phyloP scores from a whole-genome alignment of 2,113 vertebrate species.

The Xiphophorus hellerii region DNA sequence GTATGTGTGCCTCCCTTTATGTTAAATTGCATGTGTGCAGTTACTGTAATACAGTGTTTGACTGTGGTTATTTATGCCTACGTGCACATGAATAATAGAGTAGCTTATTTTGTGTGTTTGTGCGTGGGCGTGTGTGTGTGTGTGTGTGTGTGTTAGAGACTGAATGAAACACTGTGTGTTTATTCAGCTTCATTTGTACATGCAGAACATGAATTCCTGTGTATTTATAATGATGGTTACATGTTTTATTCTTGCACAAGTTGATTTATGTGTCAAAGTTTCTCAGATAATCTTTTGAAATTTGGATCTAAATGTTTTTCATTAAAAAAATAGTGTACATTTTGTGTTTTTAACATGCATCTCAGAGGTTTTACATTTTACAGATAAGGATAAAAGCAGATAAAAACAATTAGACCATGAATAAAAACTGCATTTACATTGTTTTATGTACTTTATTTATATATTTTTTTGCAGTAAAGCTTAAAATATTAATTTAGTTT shows the following conservation, averaged over 20 bases:
- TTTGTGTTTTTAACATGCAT: too few relatives aligned
- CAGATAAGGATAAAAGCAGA: too few relatives aligned
- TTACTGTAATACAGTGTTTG: slow-evolving; percentile 59
- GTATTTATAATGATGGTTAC: background rate
- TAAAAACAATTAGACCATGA: too few relatives aligned
- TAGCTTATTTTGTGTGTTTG: slow-evolving; percentile 32
- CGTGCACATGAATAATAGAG: slow-evolving; percentile 71
- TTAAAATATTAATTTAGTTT: too few relatives aligned
- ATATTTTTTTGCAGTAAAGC: too few relatives aligned
- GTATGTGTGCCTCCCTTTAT: slow-evolving; percentile 47
- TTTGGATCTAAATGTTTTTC: too few relatives aligned
- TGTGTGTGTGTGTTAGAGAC: slow-evolving; percentile 21
- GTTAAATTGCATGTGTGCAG: slow-evolving; percentile 51
- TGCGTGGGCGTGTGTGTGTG: slow-evolving; percentile 13
- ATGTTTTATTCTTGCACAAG: background rate
- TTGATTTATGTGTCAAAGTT: background rate
- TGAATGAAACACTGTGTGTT: slow-evolving; percentile 2
- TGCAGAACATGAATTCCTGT: slow-evolving; percentile 31
- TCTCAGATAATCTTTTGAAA: background rate
- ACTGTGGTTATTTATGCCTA: slow-evolving; percentile 62
- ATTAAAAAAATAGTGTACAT: too few relatives aligned
- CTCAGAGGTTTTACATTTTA: too few relatives aligned
- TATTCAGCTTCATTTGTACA: slow-evolving; percentile 28
- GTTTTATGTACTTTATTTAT: too few relatives aligned
- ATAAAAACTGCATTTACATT: too few relatives aligned